Percentiles rank a stretch among this genome's conserved stretches.
These are phyloP conservation scores for Anguilla japonica DNA, from an alignment of 2,113 vertebrate genomes.

Conservation along the genomic window DNA sequence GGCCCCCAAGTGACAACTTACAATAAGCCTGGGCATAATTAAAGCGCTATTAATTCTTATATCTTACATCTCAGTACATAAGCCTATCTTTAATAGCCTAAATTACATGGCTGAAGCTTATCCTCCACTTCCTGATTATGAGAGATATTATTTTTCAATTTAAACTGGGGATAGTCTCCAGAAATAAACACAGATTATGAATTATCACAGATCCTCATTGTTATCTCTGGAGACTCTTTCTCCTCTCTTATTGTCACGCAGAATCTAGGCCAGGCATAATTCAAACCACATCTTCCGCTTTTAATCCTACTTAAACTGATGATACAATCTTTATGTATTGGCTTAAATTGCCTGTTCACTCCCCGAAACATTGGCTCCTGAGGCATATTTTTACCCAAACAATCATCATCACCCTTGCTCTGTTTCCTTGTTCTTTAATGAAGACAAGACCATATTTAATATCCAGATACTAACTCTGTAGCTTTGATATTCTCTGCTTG, in stretches of 20 bases:
- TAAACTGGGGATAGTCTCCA: not conserved
- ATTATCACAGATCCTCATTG: not conserved
- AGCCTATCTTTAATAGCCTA: not conserved
- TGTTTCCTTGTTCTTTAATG: not conserved
- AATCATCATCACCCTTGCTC: not conserved
- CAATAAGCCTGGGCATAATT: not conserved
- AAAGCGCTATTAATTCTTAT: not conserved
- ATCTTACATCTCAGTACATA: not conserved
- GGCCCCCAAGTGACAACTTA: not conserved
- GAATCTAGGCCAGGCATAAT: conserved; percentile 5
- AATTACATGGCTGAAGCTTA: not conserved
- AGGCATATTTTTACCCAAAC: not conserved
- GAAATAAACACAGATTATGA: not conserved
- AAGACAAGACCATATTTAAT: not conserved
- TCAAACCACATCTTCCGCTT: not conserved
- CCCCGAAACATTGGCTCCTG: not conserved
- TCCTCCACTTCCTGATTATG: not conserved
- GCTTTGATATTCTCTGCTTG: not conserved
- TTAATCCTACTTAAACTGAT: conserved; percentile 4
- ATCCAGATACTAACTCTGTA: not conserved
- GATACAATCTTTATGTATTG: conserved; percentile 2
- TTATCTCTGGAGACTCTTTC: not conserved
- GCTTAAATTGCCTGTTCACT: not conserved
- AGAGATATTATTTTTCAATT: not conserved
- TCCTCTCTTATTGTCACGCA: not conserved